Evolutionary conservation across 2,113 vertebrate species (phyloP).

Genomic region (Eonycteris spelaea): DNA sequence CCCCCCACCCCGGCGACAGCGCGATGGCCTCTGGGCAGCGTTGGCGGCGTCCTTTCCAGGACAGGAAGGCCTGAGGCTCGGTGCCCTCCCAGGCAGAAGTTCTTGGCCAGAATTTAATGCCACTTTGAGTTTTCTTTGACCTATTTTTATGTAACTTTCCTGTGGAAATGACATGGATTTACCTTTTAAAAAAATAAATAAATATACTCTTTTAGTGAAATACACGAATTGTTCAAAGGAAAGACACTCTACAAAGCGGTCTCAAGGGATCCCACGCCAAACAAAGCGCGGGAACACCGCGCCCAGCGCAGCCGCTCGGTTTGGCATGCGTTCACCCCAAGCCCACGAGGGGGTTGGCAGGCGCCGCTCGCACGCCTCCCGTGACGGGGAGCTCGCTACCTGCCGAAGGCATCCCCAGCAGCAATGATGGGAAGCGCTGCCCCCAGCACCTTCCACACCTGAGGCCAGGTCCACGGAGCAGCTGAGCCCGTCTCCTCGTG

Average conservation of each 20-base stretch:
- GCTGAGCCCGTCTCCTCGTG: rapidly evolving
- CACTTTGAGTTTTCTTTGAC: not conserved
- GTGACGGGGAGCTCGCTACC: not conserved
- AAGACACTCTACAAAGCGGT: not conserved
- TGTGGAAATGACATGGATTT: not conserved
- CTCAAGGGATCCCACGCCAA: not conserved
- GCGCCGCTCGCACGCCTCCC: not conserved
- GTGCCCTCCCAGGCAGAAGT: not conserved
- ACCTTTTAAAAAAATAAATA: not conserved
- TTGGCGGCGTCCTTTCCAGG: too few species aligned
- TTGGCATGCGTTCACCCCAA: too few species aligned
- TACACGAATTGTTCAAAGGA: not conserved
- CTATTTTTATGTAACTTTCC: not conserved
- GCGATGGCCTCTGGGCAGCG: too few species aligned
- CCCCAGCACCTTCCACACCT: rapidly evolving
- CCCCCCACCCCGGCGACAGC: too few species aligned
- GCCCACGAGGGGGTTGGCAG: too few species aligned
- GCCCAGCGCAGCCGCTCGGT: not conserved
- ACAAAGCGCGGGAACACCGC: not conserved
- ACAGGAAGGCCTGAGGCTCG: not conserved
- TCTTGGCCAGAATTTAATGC: not conserved
- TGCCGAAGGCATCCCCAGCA: rapidly evolving
- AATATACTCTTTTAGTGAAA: not conserved
- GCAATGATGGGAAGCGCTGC: rapidly evolving
- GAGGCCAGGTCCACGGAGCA: not conserved